Base-by-base conservation (phyloP, 2,888 invertebrate species). In the Spilarctia lutea region DNA sequence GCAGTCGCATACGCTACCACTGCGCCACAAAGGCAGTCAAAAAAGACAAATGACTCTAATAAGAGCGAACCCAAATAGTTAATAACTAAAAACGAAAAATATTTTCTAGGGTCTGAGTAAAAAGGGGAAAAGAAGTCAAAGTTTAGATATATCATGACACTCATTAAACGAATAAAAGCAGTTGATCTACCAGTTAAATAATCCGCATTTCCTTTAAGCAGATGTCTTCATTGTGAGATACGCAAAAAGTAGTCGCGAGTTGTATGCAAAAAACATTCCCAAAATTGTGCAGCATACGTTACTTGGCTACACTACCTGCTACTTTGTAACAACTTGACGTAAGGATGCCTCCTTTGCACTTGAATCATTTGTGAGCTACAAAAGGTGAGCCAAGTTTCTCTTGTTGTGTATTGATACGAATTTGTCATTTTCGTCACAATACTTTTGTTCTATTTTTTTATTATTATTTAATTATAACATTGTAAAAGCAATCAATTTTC, bases 271-370 rank as follows among this genome's bases (percentile, higher is more conserved):
- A 94, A 94, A 92, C 88, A 89, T 90, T 91, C 93, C 75, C 73
- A 88, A 94, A 94, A 92, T 94, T 93, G 93, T 89, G 90, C 91
- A 92, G 88, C 91, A 91, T 90, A 91, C 90, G 92, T 92, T 91
- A 90, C 87, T 76, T 74, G 90, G 91, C 91, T 89, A 87, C 90
- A 86, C 92, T 95, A 94, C 94, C 94, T 95, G 95, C 94, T 95
- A 94, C 92, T 94, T 94, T 94, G 92, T 94, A 92, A 93, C 94
- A 93, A 94, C 94, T 94, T 93, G 91, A 91, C 87, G 80, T 91
- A 95, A 94, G 95, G 95, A 79, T 94, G 94, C 79, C 87, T 84
- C 90, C 82, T 81, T 79, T 71, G 52, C 68, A 30, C 18, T 72
- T 89, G 83, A 86, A 87, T 90, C 78, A 85, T 88, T 88, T 86